Base-by-base conservation (phyloP, 2,888 invertebrate genomes). In the Ectemnius continuus region DNA sequence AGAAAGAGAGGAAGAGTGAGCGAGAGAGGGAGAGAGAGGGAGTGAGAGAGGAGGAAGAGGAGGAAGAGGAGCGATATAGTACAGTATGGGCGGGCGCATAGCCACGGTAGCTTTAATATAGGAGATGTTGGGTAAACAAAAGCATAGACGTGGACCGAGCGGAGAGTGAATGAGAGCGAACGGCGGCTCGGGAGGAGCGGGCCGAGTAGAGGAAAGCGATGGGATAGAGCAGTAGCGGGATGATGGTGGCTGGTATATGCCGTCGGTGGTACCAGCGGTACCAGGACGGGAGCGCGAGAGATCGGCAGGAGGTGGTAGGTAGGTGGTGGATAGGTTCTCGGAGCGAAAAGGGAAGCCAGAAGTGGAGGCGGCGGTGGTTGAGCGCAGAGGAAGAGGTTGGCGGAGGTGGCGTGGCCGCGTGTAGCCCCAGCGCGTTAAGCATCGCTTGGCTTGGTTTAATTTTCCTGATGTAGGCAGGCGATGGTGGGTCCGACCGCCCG, bases 371-470 rank as follows among this genome's bases (percentile, higher is more conserved):
- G 78, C 14, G 52, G 52, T 52, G 16, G 52, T 16, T 14, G 16
- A 52, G 36, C 8, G 52, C 16, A 52, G 52, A 74, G 78, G 76
- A 75, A 77, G 83, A 83, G 79, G 81, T 76, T 64, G 81, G 76
- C 79, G 81, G 79, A 77, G 78, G 82, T 78, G 79, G 79, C 77
- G 75, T 73, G 75, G 75, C 80, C 80, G 83, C 80, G 82, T 85
- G 86, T 88, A 85, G 88, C 87, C 86, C 85, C 86, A 87, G 84
- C 88, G 86, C 84, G 90, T 90, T 90, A 90, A 89, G 85, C 89
- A 88, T 85, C 89, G 90, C 89, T 90, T 89, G 90, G 89, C 88
- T 91, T 90, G 90, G 87, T 91, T 91, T 90, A 91, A 91, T 90
- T 91, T 90, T 90, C 90, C 89, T 90, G 90, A 90, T 90, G 90